These are phyloP conservation scores for Lampropteryx suffumata DNA, from an alignment of 2,888 invertebrate species.

Conservation along the genomic window DNA sequence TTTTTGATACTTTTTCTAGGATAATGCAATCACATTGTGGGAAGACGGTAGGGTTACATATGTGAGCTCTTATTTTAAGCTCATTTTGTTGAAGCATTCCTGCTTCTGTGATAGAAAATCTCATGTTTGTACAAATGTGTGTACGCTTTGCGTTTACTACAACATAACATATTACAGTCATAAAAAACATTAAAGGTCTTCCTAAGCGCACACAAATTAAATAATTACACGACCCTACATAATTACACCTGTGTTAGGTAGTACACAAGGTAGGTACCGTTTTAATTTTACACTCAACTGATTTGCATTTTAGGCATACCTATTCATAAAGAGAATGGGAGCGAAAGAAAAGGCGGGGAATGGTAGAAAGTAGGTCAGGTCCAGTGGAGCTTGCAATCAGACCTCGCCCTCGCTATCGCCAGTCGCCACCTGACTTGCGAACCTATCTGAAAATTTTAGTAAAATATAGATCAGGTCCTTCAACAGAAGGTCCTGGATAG, in stretches of 20 bases:
- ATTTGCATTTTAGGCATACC: constrained; percentile 28
- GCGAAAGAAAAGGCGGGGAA: constrained; percentile 27
- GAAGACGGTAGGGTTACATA: no score
- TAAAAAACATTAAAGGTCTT: constrained; percentile 9
- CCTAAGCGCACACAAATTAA: constrained; percentile 21
- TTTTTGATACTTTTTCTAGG: no score
- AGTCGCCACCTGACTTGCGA: constrained; percentile 3
- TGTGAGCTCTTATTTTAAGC: no score
- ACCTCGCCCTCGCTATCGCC: no score
- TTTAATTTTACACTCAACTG: constrained; percentile 31
- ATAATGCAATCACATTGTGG: no score
- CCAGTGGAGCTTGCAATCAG: constrained; percentile 20
- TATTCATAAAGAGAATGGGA: constrained; percentile 29
- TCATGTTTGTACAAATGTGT: no score
- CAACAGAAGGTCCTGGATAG: no score
- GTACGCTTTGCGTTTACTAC: no score
- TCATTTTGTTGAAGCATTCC: no score
- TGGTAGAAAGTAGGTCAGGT: constrained; percentile 29
- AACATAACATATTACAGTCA: neutral
- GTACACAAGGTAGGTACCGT: constrained; percentile 4
- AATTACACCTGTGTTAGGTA: neutral
- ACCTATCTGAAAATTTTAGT: constrained; percentile 8
- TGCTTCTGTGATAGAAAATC: no score
- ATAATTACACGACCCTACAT: constrained; percentile 25
- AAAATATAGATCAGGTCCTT: no score